phyloP scores from a whole-genome alignment of 2,888 invertebrate genomes.

The Syrista parreyssii region DNA sequence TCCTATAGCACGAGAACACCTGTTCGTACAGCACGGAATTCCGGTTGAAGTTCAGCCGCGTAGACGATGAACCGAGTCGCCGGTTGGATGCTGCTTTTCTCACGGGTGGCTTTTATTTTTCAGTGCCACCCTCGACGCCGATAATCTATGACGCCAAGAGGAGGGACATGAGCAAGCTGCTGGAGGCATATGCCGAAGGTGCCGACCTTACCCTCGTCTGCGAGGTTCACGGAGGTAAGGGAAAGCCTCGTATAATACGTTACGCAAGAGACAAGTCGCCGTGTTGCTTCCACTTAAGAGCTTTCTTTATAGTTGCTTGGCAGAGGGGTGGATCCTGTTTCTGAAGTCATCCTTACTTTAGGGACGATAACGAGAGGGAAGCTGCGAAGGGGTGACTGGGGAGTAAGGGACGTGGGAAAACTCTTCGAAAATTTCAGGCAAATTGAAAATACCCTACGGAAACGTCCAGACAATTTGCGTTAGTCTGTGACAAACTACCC shows the following conservation, averaged over 20 bases:
- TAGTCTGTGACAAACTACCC: background rate
- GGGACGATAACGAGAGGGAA: too few species aligned
- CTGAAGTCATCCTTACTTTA: background rate
- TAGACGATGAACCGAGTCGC: too few species aligned
- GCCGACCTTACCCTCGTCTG: constrained; percentile 85
- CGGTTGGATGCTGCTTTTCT: too few species aligned
- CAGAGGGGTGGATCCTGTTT: background rate
- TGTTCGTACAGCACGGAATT: too few species aligned
- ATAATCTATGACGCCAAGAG: constrained; percentile 87
- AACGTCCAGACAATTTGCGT: background rate
- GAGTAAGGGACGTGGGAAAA: background rate
- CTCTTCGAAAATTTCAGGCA: constrained; percentile 1
- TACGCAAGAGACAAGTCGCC: too few species aligned
- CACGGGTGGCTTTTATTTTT: constrained; percentile 56
- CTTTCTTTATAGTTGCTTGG: background rate
- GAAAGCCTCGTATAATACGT: background rate
- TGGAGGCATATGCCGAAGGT: constrained; percentile 90
- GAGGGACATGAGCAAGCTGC: constrained; percentile 81
- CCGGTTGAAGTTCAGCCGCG: too few species aligned
- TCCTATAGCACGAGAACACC: too few species aligned
- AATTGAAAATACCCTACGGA: constrained; percentile 2
- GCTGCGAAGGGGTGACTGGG: too few species aligned
- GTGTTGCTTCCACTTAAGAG: background rate
- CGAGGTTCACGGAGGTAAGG: constrained; percentile 87
- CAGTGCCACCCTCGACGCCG: constrained; percentile 87